Evolutionary conservation across 2,113 vertebrate genomes (phyloP).

Genomic region (Strigops habroptila): DNA sequence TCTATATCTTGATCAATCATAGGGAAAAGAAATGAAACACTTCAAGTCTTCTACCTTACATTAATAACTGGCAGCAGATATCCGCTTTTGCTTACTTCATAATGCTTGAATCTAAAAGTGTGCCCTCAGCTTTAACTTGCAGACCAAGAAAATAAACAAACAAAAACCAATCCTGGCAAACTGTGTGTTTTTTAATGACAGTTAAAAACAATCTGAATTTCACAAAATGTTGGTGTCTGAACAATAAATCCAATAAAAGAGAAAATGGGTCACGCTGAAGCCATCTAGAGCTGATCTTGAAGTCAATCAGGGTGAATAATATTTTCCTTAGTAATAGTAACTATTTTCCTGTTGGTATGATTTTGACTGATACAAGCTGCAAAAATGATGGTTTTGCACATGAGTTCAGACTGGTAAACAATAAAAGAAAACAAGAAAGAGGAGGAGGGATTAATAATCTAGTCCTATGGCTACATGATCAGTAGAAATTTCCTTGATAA

Average conservation of each 20-base stretch:
- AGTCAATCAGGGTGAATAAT: constrained; percentile 26
- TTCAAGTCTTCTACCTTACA: neutral
- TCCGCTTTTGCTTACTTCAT: neutral
- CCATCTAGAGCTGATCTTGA: neutral
- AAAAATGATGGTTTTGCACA: neutral
- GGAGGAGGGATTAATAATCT: neutral
- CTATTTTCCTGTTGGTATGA: constrained; percentile 14
- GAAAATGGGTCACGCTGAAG: neutral
- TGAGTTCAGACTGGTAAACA: neutral
- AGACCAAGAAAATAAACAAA: neutral
- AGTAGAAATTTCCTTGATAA: neutral
- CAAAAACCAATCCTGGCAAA: neutral
- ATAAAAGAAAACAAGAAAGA: neutral
- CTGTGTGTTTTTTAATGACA: neutral
- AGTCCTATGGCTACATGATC: neutral
- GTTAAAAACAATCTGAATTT: constrained; percentile 2
- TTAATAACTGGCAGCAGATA: constrained; percentile 1
- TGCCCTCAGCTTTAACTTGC: neutral
- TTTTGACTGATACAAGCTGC: neutral
- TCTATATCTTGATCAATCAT: neutral
- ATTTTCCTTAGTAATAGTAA: constrained; percentile 9
- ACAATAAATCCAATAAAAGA: constrained; percentile 13
- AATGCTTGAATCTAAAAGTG: neutral
- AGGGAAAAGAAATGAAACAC: neutral
- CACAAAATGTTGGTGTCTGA: neutral